Base-by-base conservation (phyloP, 1,140 invertebrate species). In the Aphaenogaster ashmeadi region DNA sequence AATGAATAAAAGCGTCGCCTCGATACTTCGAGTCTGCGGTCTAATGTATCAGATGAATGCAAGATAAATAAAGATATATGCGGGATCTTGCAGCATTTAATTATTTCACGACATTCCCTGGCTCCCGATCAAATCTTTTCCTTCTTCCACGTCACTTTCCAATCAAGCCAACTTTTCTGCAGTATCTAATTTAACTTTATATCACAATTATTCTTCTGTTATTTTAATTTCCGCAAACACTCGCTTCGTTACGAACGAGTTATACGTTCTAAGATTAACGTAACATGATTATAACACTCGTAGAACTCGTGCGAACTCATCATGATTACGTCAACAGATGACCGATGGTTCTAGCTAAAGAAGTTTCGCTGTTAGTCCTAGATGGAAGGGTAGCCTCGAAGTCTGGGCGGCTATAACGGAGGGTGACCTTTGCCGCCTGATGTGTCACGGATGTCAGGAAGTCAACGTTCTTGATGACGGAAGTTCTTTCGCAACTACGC, bases 291-390 rank as follows among this genome's bases (percentile, higher is more conserved):
- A 21, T 33, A 18, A 71, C 11, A 33, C 38, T 15, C 33, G 4
- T 15, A 21, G 7, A 21, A 27, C 27, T 9, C 64, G 0, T n/a
- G 50, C 18, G 8, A 13, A 83, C 18, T 83, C 67, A 60, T 83
- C 79, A 18, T 83, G 27, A 83, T 60, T 71, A 8, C 6, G 50
- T 81, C 38, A 72, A 72, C 66, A 36, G 13, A 58, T 71, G 52
- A 79, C 77, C 6, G 41, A 72, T 83, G 38, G 4, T 27, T 83
- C 18, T 18, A 15, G 18, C 27, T 83, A 72, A 83, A 83, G 18
- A 72, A 72, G 18, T 72, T 71, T 72, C 15, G 21, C 52, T 56
- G 15, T 72, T 83, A 69, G n/a, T 72, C 13, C 52, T 44, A n/a
- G 18, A 83, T 21, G 38, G 38, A 72, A 72, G 27, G 36, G 7